Conservation (phyloP, 2,797 vertebrate genomes). For the Syndactyla subalaris region DNA sequence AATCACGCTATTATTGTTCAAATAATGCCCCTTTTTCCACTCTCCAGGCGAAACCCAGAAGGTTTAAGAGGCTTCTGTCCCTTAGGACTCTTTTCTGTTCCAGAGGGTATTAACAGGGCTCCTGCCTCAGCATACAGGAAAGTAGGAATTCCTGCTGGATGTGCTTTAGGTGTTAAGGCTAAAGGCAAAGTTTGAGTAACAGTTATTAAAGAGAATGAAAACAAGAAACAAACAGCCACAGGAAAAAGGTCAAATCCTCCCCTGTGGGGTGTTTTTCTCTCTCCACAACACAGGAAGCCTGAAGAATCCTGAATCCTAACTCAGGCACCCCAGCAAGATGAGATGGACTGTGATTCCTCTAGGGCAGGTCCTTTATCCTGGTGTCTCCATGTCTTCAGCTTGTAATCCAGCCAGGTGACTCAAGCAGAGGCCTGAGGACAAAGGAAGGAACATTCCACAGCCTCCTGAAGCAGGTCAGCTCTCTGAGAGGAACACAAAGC, state of each 20-base stretch:
- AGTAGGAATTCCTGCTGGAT: background rate
- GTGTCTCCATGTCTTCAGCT: background rate
- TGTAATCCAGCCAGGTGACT: constrained; percentile 8
- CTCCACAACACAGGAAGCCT: background rate
- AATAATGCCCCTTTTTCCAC: background rate
- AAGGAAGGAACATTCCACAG: background rate
- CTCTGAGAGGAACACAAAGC: background rate
- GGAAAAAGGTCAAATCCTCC: background rate
- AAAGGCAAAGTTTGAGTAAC: background rate
- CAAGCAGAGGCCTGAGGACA: background rate
- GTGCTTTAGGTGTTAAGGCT: background rate
- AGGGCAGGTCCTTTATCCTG: background rate
- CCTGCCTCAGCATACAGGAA: background rate
- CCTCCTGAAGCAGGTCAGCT: background rate
- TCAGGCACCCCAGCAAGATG: background rate
- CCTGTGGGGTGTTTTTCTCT: background rate
- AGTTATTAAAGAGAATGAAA: background rate
- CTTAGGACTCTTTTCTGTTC: background rate
- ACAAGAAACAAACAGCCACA: background rate
- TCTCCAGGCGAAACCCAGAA: background rate
- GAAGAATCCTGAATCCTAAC: background rate
- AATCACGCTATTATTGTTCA: background rate
- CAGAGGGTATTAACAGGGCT: background rate
- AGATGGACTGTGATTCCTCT: background rate
- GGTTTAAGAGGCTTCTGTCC: background rate